These are phyloP conservation scores for Chloebia gouldiae DNA, from an alignment of 2,113 vertebrate species.

Conservation along the genomic window DNA sequence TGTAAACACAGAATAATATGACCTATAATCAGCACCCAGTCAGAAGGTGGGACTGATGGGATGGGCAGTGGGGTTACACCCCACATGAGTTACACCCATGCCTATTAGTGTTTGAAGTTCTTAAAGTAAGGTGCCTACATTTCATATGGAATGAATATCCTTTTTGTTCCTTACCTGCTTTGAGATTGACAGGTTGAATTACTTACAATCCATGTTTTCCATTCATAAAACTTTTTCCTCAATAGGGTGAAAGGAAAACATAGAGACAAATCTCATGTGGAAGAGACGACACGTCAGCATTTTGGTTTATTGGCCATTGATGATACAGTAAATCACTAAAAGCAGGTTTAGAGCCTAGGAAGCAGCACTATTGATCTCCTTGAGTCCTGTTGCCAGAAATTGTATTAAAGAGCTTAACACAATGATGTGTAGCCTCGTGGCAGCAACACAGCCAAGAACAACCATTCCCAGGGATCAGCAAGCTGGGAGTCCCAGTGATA, in stretches of 20 bases:
- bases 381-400: conserved; percentile 44
- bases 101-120: background rate
- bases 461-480: background rate
- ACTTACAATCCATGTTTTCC: background rate
- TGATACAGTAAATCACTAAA: conserved; percentile 46
- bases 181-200: background rate
- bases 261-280: background rate
- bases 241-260: background rate
- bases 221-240: background rate
- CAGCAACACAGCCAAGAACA: background rate
- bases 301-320: conserved; percentile 47
- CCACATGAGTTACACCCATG: background rate
- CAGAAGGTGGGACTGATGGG: background rate
- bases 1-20: background rate
- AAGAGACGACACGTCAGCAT: conserved; percentile 7
- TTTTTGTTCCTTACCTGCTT: background rate
- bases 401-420: conserved; percentile 42
- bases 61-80: background rate
- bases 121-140: background rate
- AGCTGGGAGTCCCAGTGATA: background rate
- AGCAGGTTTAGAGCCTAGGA: conserved; percentile 56
- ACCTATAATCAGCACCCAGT: background rate
- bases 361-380: conserved; percentile 60
- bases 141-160: background rate
- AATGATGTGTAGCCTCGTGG: background rate